Evolutionary conservation across 2,797 vertebrate species (phyloP), one percentile per base, ranked within the genome.

Genomic region (Pagetopsis macropterus): DNA sequence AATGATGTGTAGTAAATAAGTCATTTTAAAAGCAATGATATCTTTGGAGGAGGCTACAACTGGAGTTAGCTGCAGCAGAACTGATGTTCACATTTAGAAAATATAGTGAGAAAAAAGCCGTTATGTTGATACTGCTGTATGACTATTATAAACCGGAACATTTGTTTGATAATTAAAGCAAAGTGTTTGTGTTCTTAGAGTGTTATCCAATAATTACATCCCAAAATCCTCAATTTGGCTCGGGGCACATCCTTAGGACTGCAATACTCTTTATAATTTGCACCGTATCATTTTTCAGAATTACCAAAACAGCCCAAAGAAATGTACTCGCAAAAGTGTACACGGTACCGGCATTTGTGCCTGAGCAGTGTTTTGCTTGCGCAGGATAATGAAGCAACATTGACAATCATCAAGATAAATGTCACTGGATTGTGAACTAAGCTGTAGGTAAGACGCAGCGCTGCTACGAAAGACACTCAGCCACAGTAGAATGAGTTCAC

Each of bases 281-380:
- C 79, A 51, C 82, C 43, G 65, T 23, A 78, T 84, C 85, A 78
- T 62, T 80, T 79, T 70, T 67, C 58, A 46, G 23, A 75, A 78
- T 70, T 13, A 54, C 44, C 27, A 43, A 75, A 79, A 51, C 40
- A 72, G 17, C 44, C 16, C 9, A n/a, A 44, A 57, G 49, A 55
- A 41, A 27, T 19, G 71, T 41, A 68, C 58, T 45, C 66, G 49
- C 27, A 40, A 79, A 60, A 75, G 46, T 69, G 51, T 75, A 43
- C 27, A 66, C 60, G 50, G 7, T 60, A 48, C 27, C 10, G 23
- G 14, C 33, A 48, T 60, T 58, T 31, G 48, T 58, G 27, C 48
- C 72, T 43, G 3, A 68, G 50, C 44, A 16, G 43, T 31, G 37
- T 43, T 64, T 9, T 67, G 49, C 46, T 43, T 37, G n/a, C 54